A percentile compares a stretch with the other conserved stretches of the same genome.
Evolutionary conservation across 2,797 vertebrate species (phyloP).

Genomic region (Leucoraja ocellata): DNA sequence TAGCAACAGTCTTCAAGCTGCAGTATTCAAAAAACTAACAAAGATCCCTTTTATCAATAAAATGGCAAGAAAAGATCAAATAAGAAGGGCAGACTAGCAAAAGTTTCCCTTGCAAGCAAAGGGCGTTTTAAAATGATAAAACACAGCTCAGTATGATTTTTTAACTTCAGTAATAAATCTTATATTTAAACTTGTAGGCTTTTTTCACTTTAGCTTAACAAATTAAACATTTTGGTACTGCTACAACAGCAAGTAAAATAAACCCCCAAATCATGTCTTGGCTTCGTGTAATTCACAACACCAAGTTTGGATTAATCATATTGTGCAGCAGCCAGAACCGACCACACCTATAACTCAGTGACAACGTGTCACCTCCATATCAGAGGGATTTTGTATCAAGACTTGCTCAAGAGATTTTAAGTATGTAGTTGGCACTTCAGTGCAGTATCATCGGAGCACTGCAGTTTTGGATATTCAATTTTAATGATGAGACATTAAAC

Average conservation of each 20-base stretch:
- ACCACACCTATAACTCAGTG: not conserved
- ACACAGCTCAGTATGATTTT: not conserved
- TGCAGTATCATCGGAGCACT: not conserved
- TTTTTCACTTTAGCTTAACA: not conserved
- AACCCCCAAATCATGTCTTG: not conserved
- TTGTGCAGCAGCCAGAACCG: not conserved
- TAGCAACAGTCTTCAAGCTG: not conserved
- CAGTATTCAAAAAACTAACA: constrained; percentile 24
- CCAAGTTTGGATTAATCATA: not conserved
- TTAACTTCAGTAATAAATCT: constrained; percentile 1
- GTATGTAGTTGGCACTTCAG: not conserved
- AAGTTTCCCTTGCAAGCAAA: not conserved
- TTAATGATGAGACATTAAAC: not conserved
- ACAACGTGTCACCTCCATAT: not conserved
- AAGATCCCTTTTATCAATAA: constrained; percentile 19
- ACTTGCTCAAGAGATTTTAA: not conserved
- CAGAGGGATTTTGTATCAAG: not conserved
- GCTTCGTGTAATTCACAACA: not conserved
- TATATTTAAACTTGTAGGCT: not conserved
- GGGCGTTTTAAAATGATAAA: not conserved
- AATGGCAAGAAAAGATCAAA: not conserved
- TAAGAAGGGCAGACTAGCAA: not conserved
- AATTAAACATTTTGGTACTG: not conserved
- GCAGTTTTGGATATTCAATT: not conserved
- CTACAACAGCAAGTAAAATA: not conserved